Base-by-base conservation (phyloP, 1,140 invertebrate species). In the Megalopta genalis region DNA sequence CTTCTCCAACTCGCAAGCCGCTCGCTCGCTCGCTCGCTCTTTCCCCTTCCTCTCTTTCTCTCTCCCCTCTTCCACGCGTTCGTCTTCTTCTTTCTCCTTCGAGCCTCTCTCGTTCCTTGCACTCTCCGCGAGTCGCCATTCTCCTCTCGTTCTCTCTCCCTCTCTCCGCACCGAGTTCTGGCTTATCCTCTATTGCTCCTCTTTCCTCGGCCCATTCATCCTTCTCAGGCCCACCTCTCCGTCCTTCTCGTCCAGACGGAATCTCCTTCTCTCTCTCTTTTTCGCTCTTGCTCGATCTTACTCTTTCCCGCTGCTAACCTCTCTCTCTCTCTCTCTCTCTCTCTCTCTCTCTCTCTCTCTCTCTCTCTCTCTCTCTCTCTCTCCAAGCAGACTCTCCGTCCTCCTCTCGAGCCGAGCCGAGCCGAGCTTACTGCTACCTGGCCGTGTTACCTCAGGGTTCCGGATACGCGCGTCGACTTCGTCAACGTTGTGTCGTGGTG, bases 1-100 rank as follows among this genome's bases (percentile, higher is more conserved):
- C 87, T 84, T 88, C 85, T 81, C 81, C 84, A 84, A 83, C 81
- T 81, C 84, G 83, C 77, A 74, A 72, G 78, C 79, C 66, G 71
- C 74, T 83, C 70, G 85, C 69, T 82, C 46, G 65, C 73, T 77
- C 66, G 64, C 37, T 46, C 32, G 62, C 59, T 66, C 6, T 14
- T 21, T 18, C 9, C 49, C 52, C 32, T 65, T 54, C 37, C 69
- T 74, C 27, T 69, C n/a, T 67, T 37, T 6, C 27, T 25, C 52
- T 18, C 42, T 70, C 23, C 14, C 39, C 62, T 16, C 12, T 39
- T 23, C 60, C 54, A 39, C 74, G 27, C 54, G 1, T 14, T 42
- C 9, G 6, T 18, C 16, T 54, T 39, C n/a, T 7, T 59, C 42
- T 27, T 54, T 46, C 68, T 73, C 57, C 59, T 21, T 52, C 14